Conservation (phyloP, 2,113 vertebrate species). For the Thermophis baileyi region DNA sequence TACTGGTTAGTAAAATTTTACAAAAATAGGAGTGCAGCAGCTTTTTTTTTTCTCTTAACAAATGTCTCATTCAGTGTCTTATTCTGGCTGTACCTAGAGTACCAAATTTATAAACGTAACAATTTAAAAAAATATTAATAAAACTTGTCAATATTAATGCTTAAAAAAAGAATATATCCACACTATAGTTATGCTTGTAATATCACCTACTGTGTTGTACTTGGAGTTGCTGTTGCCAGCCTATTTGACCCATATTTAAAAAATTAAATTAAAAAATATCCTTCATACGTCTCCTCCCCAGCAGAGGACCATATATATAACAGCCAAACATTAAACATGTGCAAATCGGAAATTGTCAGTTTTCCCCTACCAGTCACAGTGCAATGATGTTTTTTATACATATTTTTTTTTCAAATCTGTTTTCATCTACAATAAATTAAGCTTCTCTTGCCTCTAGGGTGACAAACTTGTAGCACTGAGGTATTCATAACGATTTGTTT, state of each 20-base stretch:
- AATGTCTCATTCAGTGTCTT: constrained; percentile 93
- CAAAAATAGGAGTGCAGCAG: constrained; percentile 88
- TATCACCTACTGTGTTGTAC: constrained; percentile 78
- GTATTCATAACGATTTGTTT: constrained; percentile 82
- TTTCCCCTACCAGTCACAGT: constrained; percentile 97
- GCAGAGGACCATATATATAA: constrained; percentile 87
- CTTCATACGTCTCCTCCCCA: constrained; percentile 88
- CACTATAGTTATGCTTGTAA: constrained; percentile 80
- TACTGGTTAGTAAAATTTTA: constrained; percentile 80
- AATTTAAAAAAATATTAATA: constrained; percentile 84
- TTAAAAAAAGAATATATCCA: constrained; percentile 84
- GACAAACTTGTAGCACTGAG: constrained; percentile 91
- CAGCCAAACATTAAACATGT: constrained; percentile 94
- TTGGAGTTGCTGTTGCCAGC: constrained; percentile 80
- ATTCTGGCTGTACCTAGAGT: constrained; percentile 91
- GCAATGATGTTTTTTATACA: constrained; percentile 87
- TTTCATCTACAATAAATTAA: constrained; percentile 94
- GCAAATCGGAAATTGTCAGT: constrained; percentile 96
- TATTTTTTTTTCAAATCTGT: constrained; percentile 78
- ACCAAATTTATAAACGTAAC: constrained; percentile 87
- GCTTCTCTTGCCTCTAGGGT: constrained; percentile 83
- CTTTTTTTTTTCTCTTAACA: constrained; percentile 72
- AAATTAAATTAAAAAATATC: constrained; percentile 87
- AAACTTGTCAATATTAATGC: constrained; percentile 80
- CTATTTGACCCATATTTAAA: constrained; percentile 80